These are phyloP conservation scores for Toxotes lorentzi DNA, from an alignment of 2,797 vertebrate species.

Conservation along the genomic window DNA sequence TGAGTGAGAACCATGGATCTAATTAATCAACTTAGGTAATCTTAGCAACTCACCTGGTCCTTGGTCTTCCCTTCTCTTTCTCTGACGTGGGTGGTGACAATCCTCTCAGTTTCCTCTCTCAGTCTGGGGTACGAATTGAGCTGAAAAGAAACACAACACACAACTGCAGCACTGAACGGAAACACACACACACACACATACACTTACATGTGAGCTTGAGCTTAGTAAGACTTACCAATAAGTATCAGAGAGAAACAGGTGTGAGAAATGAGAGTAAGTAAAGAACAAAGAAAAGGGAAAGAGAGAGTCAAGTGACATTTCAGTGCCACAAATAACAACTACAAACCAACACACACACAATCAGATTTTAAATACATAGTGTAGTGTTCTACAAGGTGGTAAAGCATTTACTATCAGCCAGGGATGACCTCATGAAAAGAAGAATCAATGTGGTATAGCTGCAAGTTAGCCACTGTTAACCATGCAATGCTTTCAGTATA, in stretches of 20 bases:
- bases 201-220: conserved; percentile 59
- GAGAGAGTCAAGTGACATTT: conserved; percentile 73
- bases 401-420: conserved; percentile 61
- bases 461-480: neutral
- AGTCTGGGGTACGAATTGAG: conserved; percentile 93
- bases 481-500: neutral
- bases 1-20: neutral
- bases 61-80: conserved; percentile 96
- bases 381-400: conserved; percentile 26
- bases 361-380: conserved; percentile 25
- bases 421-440: conserved; percentile 45
- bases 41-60: conserved; percentile 89
- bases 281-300: conserved; percentile 76
- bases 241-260: conserved; percentile 76
- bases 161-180: conserved; percentile 66
- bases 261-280: conserved; percentile 77
- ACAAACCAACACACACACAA: conserved; percentile 47
- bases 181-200: conserved; percentile 29
- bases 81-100: conserved; percentile 94
- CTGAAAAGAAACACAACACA: conserved; percentile 81
- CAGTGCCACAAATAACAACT: conserved; percentile 56
- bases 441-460: neutral
- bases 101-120: conserved; percentile 96
- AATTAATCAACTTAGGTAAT: conserved; percentile 4
- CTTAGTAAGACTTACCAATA: conserved; percentile 77